Percentiles rank a stretch among this genome's conserved stretches.
These are phyloP conservation scores for Alexandromys fortis DNA, from an alignment of 2,113 vertebrate species.

Conservation along the genomic window DNA sequence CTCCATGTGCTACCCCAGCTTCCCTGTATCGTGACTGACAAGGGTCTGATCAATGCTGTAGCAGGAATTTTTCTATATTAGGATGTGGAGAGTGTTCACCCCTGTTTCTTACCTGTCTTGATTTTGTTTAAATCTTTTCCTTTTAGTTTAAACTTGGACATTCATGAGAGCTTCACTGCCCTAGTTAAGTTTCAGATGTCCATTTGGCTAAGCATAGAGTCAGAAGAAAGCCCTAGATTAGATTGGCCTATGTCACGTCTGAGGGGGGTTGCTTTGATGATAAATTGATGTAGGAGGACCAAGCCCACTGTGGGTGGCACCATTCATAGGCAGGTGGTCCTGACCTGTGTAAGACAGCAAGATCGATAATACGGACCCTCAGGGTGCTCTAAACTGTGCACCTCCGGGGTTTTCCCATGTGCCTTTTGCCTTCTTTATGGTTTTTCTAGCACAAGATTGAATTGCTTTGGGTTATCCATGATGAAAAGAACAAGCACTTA, in stretches of 20 bases:
- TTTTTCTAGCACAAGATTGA: neutral
- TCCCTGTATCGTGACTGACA: neutral
- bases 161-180: neutral
- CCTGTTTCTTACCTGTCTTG: neutral
- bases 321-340: neutral
- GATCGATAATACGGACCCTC: neutral
- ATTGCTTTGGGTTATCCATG: neutral
- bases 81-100: neutral
- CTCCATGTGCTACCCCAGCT: neutral
- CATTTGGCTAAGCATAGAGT: neutral
- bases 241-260: neutral
- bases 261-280: neutral
- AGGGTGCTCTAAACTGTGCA: neutral
- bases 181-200: neutral
- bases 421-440: neutral
- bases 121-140: neutral
- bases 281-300: neutral
- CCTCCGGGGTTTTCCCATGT: neutral
- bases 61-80: rapidly evolving
- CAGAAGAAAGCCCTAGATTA: neutral
- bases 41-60: rapidly evolving
- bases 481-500: neutral
- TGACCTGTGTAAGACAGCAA: neutral
- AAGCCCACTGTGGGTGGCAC: neutral
- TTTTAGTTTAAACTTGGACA: neutral